Evolutionary conservation across 2,797 vertebrate genomes (phyloP).

Genomic region (Microhierax caerulescens): DNA sequence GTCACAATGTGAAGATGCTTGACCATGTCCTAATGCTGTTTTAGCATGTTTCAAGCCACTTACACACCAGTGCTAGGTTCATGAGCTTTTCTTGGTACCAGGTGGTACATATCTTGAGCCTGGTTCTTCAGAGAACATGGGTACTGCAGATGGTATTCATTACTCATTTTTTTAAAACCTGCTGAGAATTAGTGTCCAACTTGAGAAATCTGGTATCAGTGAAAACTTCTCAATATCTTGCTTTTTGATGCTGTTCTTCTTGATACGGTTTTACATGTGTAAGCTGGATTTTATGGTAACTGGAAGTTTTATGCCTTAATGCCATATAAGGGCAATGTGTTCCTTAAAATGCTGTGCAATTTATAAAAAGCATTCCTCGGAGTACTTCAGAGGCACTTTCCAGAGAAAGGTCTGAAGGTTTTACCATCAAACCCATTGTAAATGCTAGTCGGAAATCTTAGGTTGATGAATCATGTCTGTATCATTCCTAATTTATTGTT

Average conservation of each 20-base stretch:
- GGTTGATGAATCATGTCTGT: neutral
- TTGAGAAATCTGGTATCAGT: neutral
- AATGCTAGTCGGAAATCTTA: neutral
- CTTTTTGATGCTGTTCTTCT: neutral
- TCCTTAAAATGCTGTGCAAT: constrained; percentile 4
- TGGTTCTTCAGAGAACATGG: neutral
- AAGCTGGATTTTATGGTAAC: neutral
- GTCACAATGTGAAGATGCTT: neutral
- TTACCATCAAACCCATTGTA: neutral
- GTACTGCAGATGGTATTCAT: neutral
- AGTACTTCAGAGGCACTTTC: neutral
- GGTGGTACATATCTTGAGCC: neutral
- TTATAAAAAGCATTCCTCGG: constrained; percentile 33
- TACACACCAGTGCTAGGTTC: neutral
- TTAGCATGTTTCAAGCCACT: neutral
- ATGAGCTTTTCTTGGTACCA: neutral
- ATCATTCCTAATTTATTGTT: constrained; percentile 10
- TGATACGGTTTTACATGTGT: neutral
- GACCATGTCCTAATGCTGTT: neutral
- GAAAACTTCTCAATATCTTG: neutral
- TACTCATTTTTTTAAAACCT: accelerated
- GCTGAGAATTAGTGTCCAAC: neutral
- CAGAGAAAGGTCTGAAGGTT: constrained; percentile 7
- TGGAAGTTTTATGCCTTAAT: neutral
- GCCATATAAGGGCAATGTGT: neutral